Evolutionary conservation across 2,797 vertebrate species (phyloP).

Genomic region (Gastrophryne carolinensis): DNA sequence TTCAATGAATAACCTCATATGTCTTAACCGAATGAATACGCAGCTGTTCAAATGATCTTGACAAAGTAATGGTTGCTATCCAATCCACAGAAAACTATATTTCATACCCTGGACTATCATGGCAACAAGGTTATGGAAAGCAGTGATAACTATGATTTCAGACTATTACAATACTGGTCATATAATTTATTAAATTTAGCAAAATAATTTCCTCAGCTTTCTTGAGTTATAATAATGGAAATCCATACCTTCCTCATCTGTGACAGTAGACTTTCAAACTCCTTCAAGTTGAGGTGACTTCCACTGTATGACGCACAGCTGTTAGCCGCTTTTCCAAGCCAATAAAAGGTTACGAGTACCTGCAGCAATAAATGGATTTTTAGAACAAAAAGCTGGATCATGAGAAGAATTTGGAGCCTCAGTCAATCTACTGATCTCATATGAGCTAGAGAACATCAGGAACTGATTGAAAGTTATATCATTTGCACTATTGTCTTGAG

Average conservation of each 20-base stretch:
- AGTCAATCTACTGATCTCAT: not conserved
- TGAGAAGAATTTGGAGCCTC: not conserved
- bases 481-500: constrained; percentile 19
- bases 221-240: constrained; percentile 4
- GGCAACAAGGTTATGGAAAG: not conserved
- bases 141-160: not conserved
- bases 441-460: constrained; percentile 11
- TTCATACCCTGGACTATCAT: not conserved
- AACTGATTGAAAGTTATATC: not conserved
- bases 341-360: constrained; percentile 96
- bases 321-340: constrained; percentile 93
- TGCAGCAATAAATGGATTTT: constrained; percentile 58
- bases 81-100: not conserved
- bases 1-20: too few species aligned
- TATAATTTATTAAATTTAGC: not conserved
- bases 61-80: too few species aligned
- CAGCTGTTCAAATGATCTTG: too few species aligned
- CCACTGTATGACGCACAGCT: constrained; percentile 86
- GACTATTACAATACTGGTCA: not conserved
- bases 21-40: too few species aligned
- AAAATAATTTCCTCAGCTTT: not conserved
- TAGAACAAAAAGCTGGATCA: not conserved
- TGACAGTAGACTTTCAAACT: constrained; percentile 91
- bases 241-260: constrained; percentile 92
- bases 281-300: constrained; percentile 89